Evolutionary conservation across 1,140 invertebrate genomes (phyloP), one percentile per base, ranked within the genome.

Genomic region (Apis mellifera): DNA sequence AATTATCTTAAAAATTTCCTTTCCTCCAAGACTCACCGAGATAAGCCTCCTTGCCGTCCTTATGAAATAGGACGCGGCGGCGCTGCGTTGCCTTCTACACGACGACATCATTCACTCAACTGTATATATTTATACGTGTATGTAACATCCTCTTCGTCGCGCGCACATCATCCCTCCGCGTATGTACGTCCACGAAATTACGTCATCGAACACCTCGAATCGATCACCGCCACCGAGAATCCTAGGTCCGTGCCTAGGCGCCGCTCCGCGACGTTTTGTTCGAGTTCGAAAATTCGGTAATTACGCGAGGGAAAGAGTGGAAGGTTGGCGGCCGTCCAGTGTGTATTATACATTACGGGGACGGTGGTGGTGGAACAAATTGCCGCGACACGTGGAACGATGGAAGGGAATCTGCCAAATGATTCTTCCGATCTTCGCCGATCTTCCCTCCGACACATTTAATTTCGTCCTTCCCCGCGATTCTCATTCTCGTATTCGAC

Each of bases 11-110:
- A 80, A 55, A 66, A 48, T 80, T 74, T 66, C 54, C 17, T 9
- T 26, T 76, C 7, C n/a, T 1, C 13, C 15, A 55, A 4, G 2
- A 48, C 89, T 90, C 60, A 90, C 89, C 89, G 83, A 82, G 78
- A 90, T 82, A 79, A 90, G 60, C 52, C 79, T 82, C 21, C 82
- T 84, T 42, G 81, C 79, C 32, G 69, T 81, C n/a, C 70, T 84
- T 9, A 84, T 79, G 57, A 90, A 70, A 64, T 80, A 78, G 55
- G 83, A 86, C 52, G 75, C 76, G 17, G 82, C 76, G n/a, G 80
- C 69, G 62, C 83, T 82, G 32, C 26, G 72, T 13, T 68, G 78
- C 42, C 74, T 86, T 17, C 81, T 83, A 71, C 83, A 82, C 23
- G 79, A 82, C 23, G 79, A 85, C 89, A 89, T 89, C 32, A 17